Evolutionary conservation across 2,113 vertebrate species (phyloP).

Genomic region (Sturnira hondurensis): DNA sequence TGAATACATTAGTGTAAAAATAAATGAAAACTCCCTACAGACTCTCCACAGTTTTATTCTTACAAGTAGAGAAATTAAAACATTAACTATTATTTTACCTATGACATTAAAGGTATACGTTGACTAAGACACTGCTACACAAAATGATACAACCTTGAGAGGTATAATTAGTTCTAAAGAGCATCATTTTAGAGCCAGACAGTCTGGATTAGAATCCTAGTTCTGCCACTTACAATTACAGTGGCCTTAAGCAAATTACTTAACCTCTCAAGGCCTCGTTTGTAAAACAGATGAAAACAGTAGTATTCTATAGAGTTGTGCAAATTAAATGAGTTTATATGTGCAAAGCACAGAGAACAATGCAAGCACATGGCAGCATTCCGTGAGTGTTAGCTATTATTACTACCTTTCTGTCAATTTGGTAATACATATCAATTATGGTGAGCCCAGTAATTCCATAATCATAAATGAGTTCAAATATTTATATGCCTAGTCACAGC

Average conservation of each 20-base stretch:
- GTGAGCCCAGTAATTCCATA: slow-evolving; percentile 9
- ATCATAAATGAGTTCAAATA: not conserved
- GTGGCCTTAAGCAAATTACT: slow-evolving; percentile 3
- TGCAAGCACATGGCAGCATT: not conserved
- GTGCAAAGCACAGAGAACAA: not conserved
- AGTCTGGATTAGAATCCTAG: not conserved
- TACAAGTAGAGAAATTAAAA: not conserved
- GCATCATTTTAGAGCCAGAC: not conserved
- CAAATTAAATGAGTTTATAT: slow-evolving; percentile 14
- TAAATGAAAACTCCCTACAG: slow-evolving; percentile 14
- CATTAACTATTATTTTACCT: not conserved
- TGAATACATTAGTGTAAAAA: not conserved
- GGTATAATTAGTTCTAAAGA: slow-evolving; percentile 19
- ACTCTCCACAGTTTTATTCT: not conserved
- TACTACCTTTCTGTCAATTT: not conserved
- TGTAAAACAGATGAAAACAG: not conserved
- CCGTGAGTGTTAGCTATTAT: not conserved
- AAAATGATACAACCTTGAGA: not conserved
- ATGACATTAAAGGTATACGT: not conserved
- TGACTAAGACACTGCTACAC: not conserved
- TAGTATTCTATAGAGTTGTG: not conserved
- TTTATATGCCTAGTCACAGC: not conserved
- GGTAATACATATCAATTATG: not conserved
- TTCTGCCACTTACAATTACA: slow-evolving; percentile 8
- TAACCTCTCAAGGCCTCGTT: not conserved